Conservation (phyloP, 1,140 invertebrate species). For the Aphelinus certus region DNA sequence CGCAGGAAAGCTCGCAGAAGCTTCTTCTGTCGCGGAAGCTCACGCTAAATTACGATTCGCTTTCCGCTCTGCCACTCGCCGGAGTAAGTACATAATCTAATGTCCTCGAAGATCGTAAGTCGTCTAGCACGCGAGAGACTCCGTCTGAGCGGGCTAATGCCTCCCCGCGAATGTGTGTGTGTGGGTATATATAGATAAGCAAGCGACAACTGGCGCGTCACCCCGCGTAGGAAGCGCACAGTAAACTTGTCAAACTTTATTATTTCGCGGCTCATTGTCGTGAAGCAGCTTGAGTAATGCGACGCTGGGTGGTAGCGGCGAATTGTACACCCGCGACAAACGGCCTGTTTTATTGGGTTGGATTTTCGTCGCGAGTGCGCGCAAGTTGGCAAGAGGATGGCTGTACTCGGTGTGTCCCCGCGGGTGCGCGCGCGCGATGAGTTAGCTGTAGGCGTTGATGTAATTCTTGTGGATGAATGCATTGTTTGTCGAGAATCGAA, state of each 20-base stretch:
- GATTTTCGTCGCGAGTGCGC: not conserved
- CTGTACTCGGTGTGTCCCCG: too few species aligned
- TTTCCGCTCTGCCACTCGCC: conserved; percentile 27
- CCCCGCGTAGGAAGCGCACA: not conserved
- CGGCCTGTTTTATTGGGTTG: not conserved
- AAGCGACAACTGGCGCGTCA: too few species aligned
- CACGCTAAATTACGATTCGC: conserved; percentile 38
- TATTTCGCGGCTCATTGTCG: conserved; percentile 26
- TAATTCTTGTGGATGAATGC: too few species aligned
- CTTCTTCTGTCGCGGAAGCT: not conserved
- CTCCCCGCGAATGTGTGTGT: not conserved
- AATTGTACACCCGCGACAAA: not conserved
- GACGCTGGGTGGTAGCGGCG: not conserved
- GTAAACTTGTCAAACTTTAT: conserved; percentile 36
- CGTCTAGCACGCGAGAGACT: conserved; percentile 7
- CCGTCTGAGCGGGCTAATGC: not conserved
- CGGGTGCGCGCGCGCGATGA: too few species aligned
- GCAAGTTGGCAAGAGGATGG: too few species aligned
- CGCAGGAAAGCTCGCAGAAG: too few species aligned
- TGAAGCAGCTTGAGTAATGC: not conserved
- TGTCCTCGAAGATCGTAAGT: conserved; percentile 37
- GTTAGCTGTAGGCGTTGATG: too few species aligned
- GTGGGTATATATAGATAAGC: too few species aligned
- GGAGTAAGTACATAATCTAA: conserved; percentile 42
- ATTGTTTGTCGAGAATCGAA: too few species aligned